Evolutionary conservation across 1,140 invertebrate genomes (phyloP), one percentile per base, ranked within the genome.

Genomic region (Eupristina koningsbergeri): DNA sequence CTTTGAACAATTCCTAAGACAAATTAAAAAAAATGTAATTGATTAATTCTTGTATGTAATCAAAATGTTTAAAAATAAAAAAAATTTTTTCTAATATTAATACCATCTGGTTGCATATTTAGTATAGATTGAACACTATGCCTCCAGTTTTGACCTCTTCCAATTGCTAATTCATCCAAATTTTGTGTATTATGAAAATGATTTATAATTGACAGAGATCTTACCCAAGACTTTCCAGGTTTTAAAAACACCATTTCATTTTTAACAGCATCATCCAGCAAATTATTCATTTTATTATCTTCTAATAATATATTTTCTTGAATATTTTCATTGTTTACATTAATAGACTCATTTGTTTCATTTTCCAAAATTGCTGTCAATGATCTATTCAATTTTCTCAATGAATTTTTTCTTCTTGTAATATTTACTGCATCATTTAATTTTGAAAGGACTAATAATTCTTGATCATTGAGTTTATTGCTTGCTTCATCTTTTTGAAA

Each of bases 131-230:
- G 77, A 19, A 92, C 88, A 78, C 90, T 93, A 9, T 88, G 45
- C 34, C 88, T 89, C 91, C 90, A 92, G 58, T 89, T 91, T 84
- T 89, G 88, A 17, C 91, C 90, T 86, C 91, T 90, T 0, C 89
- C 88, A 22, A 84, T 15, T 50, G 88, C 81, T 8, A 89, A 81
- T 76, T 86, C 81, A 0, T 91, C 87, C 5, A 92, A 67, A 84
- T 90, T 86, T 26, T 80, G 71, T 39, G 79, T 69, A 84, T 85
- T 86, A 22, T 89, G 87, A 75, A 91, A 84, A 50, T 88, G 85
- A 84, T 88, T 89, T 19, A 92, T 86, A 82, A 92, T 91, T 3
- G 91, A 91, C n/a, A 93, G 84, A 31, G 91, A 92, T 85, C 92
- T 89, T 19, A 89, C 85, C 91, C 91, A 93, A 19, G 85, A 88